These are phyloP conservation scores for Neoarius graeffei DNA, from an alignment of 2,113 vertebrate genomes.

Conservation along the genomic window DNA sequence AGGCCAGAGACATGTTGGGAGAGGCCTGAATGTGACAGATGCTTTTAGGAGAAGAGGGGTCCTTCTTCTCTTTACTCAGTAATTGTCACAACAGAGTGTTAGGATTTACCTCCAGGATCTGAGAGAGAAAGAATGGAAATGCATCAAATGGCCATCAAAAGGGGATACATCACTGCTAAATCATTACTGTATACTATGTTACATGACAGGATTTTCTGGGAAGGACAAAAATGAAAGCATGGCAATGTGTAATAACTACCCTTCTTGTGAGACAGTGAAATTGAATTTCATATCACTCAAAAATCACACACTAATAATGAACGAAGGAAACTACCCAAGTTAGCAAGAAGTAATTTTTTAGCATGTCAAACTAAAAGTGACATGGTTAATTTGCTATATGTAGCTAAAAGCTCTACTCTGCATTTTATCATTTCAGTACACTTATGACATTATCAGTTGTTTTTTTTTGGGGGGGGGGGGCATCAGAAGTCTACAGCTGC, in stretches of 20 bases:
- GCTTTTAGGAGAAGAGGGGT: background rate
- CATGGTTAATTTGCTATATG: background rate
- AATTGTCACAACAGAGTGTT: slow-evolving; percentile 48
- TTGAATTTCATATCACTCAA: background rate
- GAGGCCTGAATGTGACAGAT: background rate
- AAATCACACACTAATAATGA: background rate
- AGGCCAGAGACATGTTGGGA: slow-evolving; percentile 68
- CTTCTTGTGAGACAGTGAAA: background rate
- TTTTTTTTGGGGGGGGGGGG: too few relatives aligned
- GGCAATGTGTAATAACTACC: background rate
- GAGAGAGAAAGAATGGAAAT: slow-evolving; percentile 31
- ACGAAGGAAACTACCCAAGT: background rate
- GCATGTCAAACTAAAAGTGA: background rate
- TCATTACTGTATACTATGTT: background rate
- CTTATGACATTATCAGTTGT: too few relatives aligned
- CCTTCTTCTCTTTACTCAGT: slow-evolving; percentile 36
- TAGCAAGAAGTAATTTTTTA: background rate
- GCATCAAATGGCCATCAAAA: slow-evolving; percentile 19
- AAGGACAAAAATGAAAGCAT: background rate
- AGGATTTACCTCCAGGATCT: slow-evolving; percentile 61
- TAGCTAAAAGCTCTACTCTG: background rate
- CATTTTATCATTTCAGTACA: background rate
- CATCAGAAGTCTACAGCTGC: background rate
- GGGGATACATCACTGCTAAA: background rate
- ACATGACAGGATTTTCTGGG: background rate